phyloP scores from a whole-genome alignment of 2,113 vertebrate species.

The Phyllopteryx taeniolatus region DNA sequence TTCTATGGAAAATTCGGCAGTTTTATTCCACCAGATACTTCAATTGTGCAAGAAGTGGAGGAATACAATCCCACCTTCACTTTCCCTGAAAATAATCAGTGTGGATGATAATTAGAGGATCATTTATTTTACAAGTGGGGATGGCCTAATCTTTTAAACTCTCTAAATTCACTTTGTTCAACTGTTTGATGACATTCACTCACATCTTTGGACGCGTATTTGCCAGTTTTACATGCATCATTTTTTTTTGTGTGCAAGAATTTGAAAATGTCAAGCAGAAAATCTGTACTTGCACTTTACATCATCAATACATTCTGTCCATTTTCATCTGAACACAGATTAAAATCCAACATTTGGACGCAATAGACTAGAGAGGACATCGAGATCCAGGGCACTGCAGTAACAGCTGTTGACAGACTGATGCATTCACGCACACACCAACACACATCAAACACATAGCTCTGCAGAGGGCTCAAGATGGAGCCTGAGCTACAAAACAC shows the following conservation, averaged over 20 bases:
- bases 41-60: constrained; percentile 18
- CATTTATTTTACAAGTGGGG: constrained; percentile 7
- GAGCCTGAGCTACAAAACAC: constrained; percentile 55
- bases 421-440: constrained; percentile 27
- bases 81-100: constrained; percentile 36
- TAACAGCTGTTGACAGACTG: constrained; percentile 54
- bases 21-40: constrained; percentile 19
- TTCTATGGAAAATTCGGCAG: constrained; percentile 41
- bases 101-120: constrained; percentile 26
- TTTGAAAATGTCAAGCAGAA: constrained; percentile 23
- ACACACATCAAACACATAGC: constrained; percentile 30
- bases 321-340: neutral
- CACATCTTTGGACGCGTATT: constrained; percentile 6
- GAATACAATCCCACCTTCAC: constrained; percentile 8
- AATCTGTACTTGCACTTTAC: constrained; percentile 4
- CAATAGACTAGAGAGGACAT: constrained; percentile 20
- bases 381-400: constrained; percentile 50
- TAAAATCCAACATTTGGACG: neutral
- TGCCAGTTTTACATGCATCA: constrained; percentile 18
- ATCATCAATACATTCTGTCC: neutral
- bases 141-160: constrained; percentile 16
- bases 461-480: constrained; percentile 69
- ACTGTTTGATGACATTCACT: constrained; percentile 26
- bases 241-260: constrained; percentile 19
- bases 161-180: constrained; percentile 27